Evolutionary conservation across 2,113 vertebrate genomes (phyloP).

Genomic region (Sardina pilchardus): DNA sequence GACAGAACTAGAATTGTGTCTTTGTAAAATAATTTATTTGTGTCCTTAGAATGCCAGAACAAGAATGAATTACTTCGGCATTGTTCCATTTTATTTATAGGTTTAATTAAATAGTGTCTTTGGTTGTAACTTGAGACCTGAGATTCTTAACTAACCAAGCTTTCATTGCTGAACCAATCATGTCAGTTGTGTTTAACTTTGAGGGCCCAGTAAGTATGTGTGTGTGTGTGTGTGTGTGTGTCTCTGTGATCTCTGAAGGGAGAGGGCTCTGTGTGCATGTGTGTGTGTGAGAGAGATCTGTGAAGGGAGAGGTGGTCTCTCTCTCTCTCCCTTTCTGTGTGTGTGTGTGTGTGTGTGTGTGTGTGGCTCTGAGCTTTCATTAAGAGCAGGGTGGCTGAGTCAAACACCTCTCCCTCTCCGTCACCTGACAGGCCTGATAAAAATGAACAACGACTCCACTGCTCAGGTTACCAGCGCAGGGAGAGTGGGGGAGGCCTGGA

Average conservation of each 20-base stretch:
- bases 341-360: slow-evolving; percentile 25
- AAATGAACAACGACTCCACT: slow-evolving; percentile 57
- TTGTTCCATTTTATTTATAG: background rate
- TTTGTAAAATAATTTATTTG: no score
- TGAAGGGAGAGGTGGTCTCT: background rate
- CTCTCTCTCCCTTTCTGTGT: background rate
- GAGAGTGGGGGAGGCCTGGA: slow-evolving; percentile 24
- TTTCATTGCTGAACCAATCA: background rate
- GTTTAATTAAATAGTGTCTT: background rate
- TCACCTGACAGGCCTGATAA: slow-evolving; percentile 62
- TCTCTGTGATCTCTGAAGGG: background rate
- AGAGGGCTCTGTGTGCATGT: background rate
- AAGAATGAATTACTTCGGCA: background rate
- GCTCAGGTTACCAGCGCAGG: slow-evolving; percentile 42
- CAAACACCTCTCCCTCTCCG: slow-evolving; percentile 42
- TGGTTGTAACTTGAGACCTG: background rate
- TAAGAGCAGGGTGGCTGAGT: slow-evolving; percentile 17
- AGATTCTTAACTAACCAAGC: background rate
- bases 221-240: slow-evolving; percentile 2
- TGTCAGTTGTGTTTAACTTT: background rate
- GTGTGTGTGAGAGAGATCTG: background rate
- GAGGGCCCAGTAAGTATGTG: background rate
- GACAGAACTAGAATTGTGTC: no score
- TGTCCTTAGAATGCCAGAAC: background rate
- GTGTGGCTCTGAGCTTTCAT: slow-evolving; percentile 34